Conservation (phyloP, 2,113 vertebrate genomes). For the Thalassarche chlororhynchos region DNA sequence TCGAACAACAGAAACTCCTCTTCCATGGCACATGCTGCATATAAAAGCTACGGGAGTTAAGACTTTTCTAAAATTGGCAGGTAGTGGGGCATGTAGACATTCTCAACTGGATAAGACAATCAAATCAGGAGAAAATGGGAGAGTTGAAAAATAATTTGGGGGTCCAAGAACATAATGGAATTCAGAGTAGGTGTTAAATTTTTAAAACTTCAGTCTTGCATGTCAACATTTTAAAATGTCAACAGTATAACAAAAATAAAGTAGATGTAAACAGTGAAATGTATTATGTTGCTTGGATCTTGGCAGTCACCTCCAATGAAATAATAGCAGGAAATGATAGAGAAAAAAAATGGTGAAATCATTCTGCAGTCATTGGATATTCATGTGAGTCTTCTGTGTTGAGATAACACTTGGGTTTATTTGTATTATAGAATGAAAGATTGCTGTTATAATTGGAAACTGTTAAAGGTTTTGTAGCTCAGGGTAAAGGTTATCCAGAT, state of each 20-base stretch:
- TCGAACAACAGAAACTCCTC: neutral
- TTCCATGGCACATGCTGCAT: neutral
- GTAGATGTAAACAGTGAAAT: constrained; percentile 48
- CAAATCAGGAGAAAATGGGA: neutral
- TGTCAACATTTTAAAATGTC: constrained; percentile 24
- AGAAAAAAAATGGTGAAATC: constrained; percentile 56
- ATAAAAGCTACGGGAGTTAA: neutral
- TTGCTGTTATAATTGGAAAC: constrained; percentile 67
- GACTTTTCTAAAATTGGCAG: neutral
- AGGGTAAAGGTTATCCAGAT: constrained; percentile 63
- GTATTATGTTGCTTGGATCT: constrained; percentile 46
- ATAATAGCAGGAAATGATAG: constrained; percentile 73
- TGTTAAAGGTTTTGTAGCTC: constrained; percentile 57
- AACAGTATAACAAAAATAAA: constrained; percentile 47
- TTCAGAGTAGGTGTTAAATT: neutral
- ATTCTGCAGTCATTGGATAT: constrained; percentile 38
- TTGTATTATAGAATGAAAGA: constrained; percentile 66
- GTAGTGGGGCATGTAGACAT: neutral
- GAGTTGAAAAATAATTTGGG: neutral
- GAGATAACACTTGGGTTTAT: constrained; percentile 71
- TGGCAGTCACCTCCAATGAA: constrained; percentile 41
- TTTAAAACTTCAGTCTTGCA: neutral
- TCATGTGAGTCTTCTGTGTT: constrained; percentile 54
- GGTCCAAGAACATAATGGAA: neutral
- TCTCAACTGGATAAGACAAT: neutral